Conservation (phyloP, 2,888 invertebrate species). For the Bugula neritina region DNA sequence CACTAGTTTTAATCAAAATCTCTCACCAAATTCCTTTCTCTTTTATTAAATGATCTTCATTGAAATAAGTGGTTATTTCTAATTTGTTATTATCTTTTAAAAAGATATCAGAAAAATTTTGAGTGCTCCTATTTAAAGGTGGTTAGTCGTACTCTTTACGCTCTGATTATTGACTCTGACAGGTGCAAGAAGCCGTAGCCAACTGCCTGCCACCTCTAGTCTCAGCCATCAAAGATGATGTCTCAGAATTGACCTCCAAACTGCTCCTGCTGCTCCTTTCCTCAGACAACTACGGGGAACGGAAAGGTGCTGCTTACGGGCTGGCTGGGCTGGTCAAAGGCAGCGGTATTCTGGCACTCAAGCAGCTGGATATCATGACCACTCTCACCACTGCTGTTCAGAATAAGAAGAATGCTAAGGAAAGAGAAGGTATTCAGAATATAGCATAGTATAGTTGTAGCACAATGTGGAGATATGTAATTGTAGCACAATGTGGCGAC, state of each 20-base stretch:
- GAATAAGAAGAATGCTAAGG: slow-evolving; percentile 90
- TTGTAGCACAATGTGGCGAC: no score
- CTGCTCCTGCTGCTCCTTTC: slow-evolving; percentile 57
- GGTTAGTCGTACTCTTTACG: no score
- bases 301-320: slow-evolving; percentile 85
- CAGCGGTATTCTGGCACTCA: slow-evolving; percentile 86
- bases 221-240: slow-evolving; percentile 83
- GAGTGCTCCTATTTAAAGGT: no score
- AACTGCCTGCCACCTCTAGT: slow-evolving; percentile 91
- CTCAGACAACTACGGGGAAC: slow-evolving; percentile 50
- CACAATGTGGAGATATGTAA: no score
- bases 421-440: slow-evolving; percentile 85
- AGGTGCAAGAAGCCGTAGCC: slow-evolving; percentile 94
- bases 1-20: no score
- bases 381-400: slow-evolving; percentile 86
- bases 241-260: slow-evolving; percentile 78
- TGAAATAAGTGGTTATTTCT: no score
- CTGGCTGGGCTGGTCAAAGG: slow-evolving; percentile 92
- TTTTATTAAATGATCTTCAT: no score
- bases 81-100: no score
- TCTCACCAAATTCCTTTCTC: no score
- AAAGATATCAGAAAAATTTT: no score
- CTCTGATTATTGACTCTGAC: no score
- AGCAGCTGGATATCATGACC: slow-evolving; percentile 91
- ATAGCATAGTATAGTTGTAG: background rate